Evolutionary conservation across 2,113 vertebrate species (phyloP).

Genomic region (Alectura lathami): DNA sequence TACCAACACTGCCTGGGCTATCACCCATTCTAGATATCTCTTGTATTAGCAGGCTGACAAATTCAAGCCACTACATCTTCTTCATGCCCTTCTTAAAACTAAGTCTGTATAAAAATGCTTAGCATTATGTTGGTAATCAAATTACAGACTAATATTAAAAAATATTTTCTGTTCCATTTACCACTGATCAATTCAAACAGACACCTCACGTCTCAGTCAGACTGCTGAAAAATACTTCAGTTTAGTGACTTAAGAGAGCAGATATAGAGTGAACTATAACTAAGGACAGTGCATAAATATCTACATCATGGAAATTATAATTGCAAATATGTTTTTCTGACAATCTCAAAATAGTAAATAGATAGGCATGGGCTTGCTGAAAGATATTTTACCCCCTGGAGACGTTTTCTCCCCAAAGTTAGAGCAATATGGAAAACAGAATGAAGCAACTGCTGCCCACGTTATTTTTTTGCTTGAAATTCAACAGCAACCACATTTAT

Average conservation of each 20-base stretch:
- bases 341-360: background rate
- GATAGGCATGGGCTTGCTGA: background rate
- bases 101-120: background rate
- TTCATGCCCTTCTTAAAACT: background rate
- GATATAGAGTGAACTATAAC: background rate
- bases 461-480: background rate
- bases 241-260: background rate
- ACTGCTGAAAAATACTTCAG: background rate
- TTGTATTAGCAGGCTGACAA: background rate
- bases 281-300: background rate
- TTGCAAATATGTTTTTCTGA: background rate
- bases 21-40: too few species aligned
- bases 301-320: background rate
- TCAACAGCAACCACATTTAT: background rate
- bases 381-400: background rate
- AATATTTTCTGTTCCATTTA: rapidly evolving
- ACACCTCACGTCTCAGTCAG: background rate
- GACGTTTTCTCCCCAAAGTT: background rate
- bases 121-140: background rate
- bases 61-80: background rate
- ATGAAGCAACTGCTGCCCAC: background rate
- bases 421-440: background rate
- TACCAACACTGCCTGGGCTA: background rate
- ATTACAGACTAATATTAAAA: background rate
- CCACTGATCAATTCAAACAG: background rate